A percentile compares a stretch with the other conserved stretches of the same genome.
These are phyloP conservation scores for Dendrocincla fuliginosa DNA, from an alignment of 2,797 vertebrate species.

Conservation along the genomic window DNA sequence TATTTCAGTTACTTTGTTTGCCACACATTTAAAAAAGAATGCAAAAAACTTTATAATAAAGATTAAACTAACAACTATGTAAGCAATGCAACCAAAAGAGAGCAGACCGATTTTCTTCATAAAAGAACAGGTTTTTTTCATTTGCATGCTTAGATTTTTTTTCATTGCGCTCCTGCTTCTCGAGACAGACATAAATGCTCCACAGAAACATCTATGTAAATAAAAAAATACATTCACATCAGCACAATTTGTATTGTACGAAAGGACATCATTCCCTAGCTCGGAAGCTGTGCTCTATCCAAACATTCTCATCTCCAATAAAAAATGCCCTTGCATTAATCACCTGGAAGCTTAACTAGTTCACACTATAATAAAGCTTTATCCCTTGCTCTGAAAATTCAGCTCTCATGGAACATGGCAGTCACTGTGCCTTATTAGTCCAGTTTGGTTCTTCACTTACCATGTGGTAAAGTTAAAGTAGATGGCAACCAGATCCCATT, in stretches of 20 bases:
- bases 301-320: neutral
- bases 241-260: neutral
- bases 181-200: neutral
- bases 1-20: conserved; percentile 67
- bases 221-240: neutral
- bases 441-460: neutral
- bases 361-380: neutral
- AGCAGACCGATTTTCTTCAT: conserved; percentile 5
- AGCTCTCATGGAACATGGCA: neutral
- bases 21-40: conserved; percentile 4
- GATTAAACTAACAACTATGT: conserved; percentile 59
- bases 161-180: conserved; percentile 14
- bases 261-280: neutral
- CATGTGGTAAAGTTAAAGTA: neutral
- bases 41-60: conserved; percentile 46
- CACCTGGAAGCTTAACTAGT: neutral
- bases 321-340: neutral
- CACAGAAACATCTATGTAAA: neutral
- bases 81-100: conserved; percentile 32
- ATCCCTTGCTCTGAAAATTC: neutral
- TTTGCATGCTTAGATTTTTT: conserved; percentile 23
- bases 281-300: neutral
- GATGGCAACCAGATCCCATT: neutral
- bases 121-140: conserved; percentile 53
- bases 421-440: neutral